Conservation (phyloP, 1,140 invertebrate species). For the Microplitis mediator region DNA sequence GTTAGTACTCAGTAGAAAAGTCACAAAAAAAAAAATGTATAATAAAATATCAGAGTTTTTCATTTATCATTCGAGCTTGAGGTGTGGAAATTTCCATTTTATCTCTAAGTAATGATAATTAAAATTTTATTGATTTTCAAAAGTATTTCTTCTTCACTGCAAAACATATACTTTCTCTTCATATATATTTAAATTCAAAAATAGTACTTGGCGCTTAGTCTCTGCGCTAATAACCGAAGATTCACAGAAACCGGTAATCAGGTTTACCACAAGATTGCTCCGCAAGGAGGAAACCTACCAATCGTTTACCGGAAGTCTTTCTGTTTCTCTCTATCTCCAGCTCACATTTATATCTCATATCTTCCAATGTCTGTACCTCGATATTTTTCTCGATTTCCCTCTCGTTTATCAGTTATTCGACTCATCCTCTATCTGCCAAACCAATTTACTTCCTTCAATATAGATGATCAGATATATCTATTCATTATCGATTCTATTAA, state of each 20-base stretch:
- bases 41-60: too few species aligned
- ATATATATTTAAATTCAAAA: background rate
- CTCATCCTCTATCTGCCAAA: conserved; percentile 24
- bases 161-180: too few species aligned
- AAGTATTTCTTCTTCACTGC: too few species aligned
- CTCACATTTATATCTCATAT: conserved; percentile 34
- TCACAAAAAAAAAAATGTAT: too few species aligned
- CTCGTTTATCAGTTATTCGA: conserved; percentile 29
- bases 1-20: too few species aligned
- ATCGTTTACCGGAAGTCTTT: conserved; percentile 58
- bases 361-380: conserved; percentile 10
- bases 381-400: conserved; percentile 20
- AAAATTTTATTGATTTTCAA: too few species aligned
- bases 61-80: too few species aligned
- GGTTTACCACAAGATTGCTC: conserved; percentile 62
- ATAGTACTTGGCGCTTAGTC: conserved; percentile 28
- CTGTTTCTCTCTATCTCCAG: conserved; percentile 31
- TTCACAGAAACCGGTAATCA: conserved; percentile 57
- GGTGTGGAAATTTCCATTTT: too few species aligned
- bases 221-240: conserved; percentile 49
- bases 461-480: background rate
- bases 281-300: conserved; percentile 60
- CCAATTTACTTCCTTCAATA: background rate
- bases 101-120: too few species aligned
- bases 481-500: background rate